Evolutionary conservation across 2,888 invertebrate genomes (phyloP).

Genomic region (Pycnomerus fuliginosus): DNA sequence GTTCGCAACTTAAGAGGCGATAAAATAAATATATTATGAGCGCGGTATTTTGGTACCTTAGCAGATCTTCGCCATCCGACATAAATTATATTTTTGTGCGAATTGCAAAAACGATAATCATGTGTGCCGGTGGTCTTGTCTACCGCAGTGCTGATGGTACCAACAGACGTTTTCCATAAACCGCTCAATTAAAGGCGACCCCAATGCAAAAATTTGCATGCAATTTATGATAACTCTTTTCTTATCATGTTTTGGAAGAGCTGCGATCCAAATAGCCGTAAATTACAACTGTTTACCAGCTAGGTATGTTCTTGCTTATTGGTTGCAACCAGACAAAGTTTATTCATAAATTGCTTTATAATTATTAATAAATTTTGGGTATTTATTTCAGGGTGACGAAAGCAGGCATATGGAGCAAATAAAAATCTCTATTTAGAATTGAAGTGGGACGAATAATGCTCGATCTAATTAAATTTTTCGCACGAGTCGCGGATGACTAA

Average conservation of each 20-base stretch:
- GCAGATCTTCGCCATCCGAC: neutral
- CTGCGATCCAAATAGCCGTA: neutral
- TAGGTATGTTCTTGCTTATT: no score
- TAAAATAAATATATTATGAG: conserved; percentile 6
- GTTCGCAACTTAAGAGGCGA: conserved; percentile 5
- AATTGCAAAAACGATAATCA: no score
- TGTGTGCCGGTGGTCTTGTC: no score
- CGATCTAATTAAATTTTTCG: no score
- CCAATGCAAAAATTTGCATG: conserved; percentile 19
- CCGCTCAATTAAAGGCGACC: conserved; percentile 17
- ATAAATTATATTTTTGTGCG: no score
- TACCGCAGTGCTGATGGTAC: conserved; percentile 12
- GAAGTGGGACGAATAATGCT: neutral
- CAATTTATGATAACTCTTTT: conserved; percentile 10
- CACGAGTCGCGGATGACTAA: no score
- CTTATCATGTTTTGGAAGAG: neutral
- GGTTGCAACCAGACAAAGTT: no score
- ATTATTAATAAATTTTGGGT: no score
- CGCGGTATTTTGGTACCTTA: neutral
- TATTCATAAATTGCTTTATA: no score
- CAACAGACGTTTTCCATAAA: conserved; percentile 10
- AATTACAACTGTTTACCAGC: no score
- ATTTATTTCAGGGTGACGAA: no score
- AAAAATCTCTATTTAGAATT: neutral
- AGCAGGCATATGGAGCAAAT: neutral